Evolutionary conservation across 1,140 invertebrate genomes (phyloP), one percentile per base, ranked within the genome.

Genomic region (Caenorhabditis inopinata): DNA sequence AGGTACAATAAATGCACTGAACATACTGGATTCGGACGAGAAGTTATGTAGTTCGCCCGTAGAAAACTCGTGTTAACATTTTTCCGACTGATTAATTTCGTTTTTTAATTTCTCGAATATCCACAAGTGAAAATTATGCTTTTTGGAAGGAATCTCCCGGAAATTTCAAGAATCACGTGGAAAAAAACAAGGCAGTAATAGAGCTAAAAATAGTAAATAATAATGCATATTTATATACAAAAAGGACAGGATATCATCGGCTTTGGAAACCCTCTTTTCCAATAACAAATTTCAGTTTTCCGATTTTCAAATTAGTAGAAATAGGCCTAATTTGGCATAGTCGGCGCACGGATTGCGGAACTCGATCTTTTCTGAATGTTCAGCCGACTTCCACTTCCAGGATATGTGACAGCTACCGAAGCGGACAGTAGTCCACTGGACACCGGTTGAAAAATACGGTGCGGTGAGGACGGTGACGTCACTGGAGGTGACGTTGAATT

Each of bases 141-240:
- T n/a, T n/a, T n/a, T n/a, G n/a, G n/a, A n/a, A n/a, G n/a, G n/a
- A n/a, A n/a, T n/a, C n/a, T n/a, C n/a, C n/a, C n/a, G n/a, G n/a
- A n/a, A n/a, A n/a, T n/a, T n/a, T n/a, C n/a, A n/a, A n/a, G n/a
- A n/a, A n/a, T n/a, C n/a, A n/a, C n/a, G n/a, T n/a, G n/a, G n/a
- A n/a, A n/a, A n/a, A n/a, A n/a, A n/a, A n/a, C n/a, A n/a, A n/a
- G n/a, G n/a, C n/a, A n/a, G n/a, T n/a, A n/a, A n/a, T n/a, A n/a
- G n/a, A n/a, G n/a, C n/a, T n/a, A n/a, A n/a, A n/a, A n/a, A n/a
- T n/a, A n/a, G n/a, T n/a, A n/a, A n/a, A n/a, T n/a, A n/a, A n/a
- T n/a, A n/a, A n/a, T n/a, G n/a, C n/a, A n/a, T 68, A 68, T 68
- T 11, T 68, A 68, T 68, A 32, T 68, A 68, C 58, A 68, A 38